Evolutionary conservation across 2,113 vertebrate species (phyloP).

Genomic region (Narcine bancroftii): DNA sequence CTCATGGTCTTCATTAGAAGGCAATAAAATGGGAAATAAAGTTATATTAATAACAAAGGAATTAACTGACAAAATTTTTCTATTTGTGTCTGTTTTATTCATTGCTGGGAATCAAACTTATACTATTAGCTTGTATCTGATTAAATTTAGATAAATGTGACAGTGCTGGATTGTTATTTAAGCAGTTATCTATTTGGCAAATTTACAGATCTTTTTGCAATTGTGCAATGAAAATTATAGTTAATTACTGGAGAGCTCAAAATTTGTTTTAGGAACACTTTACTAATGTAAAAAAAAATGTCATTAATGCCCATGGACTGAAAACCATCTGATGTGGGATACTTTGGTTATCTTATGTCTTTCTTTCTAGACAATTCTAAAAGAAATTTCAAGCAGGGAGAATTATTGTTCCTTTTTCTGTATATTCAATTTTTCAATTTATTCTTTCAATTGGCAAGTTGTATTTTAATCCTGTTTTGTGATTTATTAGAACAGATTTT

Average conservation of each 20-base stretch:
- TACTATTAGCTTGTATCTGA: not conserved
- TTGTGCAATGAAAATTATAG: not conserved
- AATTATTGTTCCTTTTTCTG: not conserved
- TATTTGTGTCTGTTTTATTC: not conserved
- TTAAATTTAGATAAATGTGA: not conserved
- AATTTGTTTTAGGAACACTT: not conserved
- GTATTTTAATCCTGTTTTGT: slow-evolving; percentile 13
- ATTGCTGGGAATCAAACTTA: not conserved
- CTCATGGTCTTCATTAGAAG: not conserved
- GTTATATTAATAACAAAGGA: not conserved
- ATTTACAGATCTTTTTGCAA: not conserved
- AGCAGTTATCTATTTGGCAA: not conserved
- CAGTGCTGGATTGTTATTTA: not conserved
- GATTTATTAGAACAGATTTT: slow-evolving; percentile 22
- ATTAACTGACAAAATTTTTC: not conserved
- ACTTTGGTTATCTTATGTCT: not conserved
- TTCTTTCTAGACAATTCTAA: not conserved
- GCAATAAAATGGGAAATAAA: not conserved
- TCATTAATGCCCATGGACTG: slow-evolving; percentile 24
- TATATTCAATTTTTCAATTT: not conserved
- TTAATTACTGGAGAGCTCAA: not conserved
- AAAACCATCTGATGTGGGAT: not conserved
- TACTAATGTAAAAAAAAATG: not conserved
- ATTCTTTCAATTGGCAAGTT: slow-evolving; percentile 12
- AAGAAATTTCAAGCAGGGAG: not conserved